Evolutionary conservation across 2,888 invertebrate genomes (phyloP).

Genomic region (Craniophora ligustri): DNA sequence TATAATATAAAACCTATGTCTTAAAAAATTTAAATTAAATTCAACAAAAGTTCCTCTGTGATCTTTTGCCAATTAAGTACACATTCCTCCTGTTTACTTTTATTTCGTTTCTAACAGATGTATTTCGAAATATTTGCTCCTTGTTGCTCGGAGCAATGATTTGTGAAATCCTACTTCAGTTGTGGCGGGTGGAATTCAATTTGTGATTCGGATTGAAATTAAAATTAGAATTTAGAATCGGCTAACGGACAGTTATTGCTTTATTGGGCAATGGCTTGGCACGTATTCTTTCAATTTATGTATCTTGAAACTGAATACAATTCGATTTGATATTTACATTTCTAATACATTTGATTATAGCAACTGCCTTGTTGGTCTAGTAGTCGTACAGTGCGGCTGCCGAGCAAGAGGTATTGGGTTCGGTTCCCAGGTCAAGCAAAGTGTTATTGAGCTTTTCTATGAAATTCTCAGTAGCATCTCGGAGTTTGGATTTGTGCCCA

Average conservation of each 20-base stretch:
- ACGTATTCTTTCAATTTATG: neutral
- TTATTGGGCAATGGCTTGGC: neutral
- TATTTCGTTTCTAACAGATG: neutral
- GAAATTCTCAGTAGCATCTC: too few species aligned
- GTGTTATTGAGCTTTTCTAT: too few species aligned
- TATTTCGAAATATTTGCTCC: conserved; percentile 18
- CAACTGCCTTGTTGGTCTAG: too few species aligned
- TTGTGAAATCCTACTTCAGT: conserved; percentile 8
- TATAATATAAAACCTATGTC: neutral
- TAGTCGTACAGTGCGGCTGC: too few species aligned
- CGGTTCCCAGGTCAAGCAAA: too few species aligned
- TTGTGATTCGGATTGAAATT: conserved; percentile 13
- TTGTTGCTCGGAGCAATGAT: conserved; percentile 1
- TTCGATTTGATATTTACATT: neutral
- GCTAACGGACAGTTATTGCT: conserved; percentile 1
- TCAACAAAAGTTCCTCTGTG: neutral
- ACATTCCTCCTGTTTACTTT: neutral
- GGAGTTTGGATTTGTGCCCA: too few species aligned
- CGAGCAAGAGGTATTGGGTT: too few species aligned
- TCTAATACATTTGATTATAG: neutral
- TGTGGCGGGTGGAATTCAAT: conserved; percentile 13
- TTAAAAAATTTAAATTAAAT: neutral
- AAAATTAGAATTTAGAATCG: conserved; percentile 5
- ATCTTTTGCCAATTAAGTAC: neutral
- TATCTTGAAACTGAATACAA: neutral